A percentile compares a stretch with the other conserved stretches of the same genome.
phyloP scores from a whole-genome alignment of 2,113 vertebrate genomes.

The Neodon shergylaensis region DNA sequence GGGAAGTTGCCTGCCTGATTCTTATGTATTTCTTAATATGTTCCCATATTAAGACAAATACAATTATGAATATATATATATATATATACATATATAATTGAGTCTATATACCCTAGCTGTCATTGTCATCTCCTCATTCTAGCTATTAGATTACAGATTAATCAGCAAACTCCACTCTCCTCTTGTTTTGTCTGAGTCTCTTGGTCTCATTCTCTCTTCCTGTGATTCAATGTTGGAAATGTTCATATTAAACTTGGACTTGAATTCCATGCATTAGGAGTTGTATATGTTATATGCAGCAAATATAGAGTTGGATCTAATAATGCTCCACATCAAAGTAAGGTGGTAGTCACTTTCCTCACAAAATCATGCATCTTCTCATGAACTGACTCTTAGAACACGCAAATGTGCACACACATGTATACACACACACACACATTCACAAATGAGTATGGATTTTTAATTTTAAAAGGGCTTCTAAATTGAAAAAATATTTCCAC shows the following conservation, averaged over 20 bases:
- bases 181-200: neutral
- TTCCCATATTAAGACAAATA: neutral
- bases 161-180: neutral
- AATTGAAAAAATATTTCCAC: conserved; percentile 14
- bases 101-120: neutral
- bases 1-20: neutral
- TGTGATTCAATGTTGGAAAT: neutral
- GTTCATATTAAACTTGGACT: neutral
- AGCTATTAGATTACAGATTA: neutral
- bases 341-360: neutral
- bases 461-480: neutral
- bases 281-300: accelerated
- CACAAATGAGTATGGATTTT: neutral
- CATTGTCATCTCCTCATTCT: neutral
- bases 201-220: neutral
- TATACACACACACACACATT: neutral
- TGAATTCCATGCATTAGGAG: neutral
- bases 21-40: neutral
- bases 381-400: neutral
- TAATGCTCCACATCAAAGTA: neutral
- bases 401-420: neutral
- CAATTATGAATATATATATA: too few relatives aligned
- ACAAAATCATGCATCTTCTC: neutral
- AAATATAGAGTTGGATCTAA: neutral
- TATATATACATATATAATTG: too few relatives aligned